Base-by-base conservation (phyloP, 2,888 invertebrate genomes). In the Allolobophora icterica region DNA sequence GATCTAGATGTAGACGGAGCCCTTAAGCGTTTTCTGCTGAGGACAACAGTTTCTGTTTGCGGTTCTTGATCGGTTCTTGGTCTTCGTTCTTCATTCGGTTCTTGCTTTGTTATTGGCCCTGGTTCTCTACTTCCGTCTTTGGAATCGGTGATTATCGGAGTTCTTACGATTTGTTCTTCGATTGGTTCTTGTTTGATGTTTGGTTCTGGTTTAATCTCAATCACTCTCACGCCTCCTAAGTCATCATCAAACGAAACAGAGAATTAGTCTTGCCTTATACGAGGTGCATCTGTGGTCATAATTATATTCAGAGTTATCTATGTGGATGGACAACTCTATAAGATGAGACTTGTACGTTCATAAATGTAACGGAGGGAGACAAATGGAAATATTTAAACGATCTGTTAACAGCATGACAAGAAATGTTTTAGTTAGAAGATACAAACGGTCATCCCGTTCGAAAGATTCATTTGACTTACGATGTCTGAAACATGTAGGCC, bases 21-120 rank as follows among this genome's bases (percentile, higher is more conserved):
- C 11, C 17, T 71, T 71, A n/a, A n/a, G 11, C n/a, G 71, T n/a
- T 30, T 71, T 71, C 71, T 71, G n/a, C 8, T 71, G 71, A n/a
- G 8, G 30, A n/a, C 71, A 21, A 52, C 24, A 11, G 30, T 30
- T 71, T 71, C 71, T 71, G 1, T 17, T 71, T 71, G 30, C 71
- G n/a, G 71, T 71, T 71, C 71, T 71, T 71, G 71, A 11, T 71
- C n/a, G 0, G 11, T 71, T n/a, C 30, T 30, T 71, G 30, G 71
- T 71, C n/a, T n/a, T 71, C 8, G 71, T 71, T 71, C 71, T 71
- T 71, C 71, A 8, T 71, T 30, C 11, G n/a, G 71, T 71, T 71
- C 71, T n/a, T 71, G 71, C 71, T 71, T 71, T n/a, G n/a, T 71
- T 30, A 71, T 71, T 71, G n/a, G n/a, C n/a, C n/a, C n/a, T 71